Evolutionary conservation across 2,113 vertebrate genomes (phyloP).

Genomic region (Ivindomyrus marchei): DNA sequence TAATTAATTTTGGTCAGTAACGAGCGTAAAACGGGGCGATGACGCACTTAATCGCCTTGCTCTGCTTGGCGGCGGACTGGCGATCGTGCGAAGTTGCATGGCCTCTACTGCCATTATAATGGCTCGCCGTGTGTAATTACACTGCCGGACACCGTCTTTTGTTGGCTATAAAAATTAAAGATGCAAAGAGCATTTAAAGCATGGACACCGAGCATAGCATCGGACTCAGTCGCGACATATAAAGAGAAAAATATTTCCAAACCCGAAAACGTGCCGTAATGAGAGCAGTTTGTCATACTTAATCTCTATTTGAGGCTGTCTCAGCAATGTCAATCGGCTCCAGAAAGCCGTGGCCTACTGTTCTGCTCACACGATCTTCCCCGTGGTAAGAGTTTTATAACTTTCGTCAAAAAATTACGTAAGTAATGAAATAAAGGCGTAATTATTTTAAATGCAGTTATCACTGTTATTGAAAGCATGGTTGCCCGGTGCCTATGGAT

Average conservation of each 20-base stretch:
- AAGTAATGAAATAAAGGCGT: background rate
- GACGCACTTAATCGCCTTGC: background rate
- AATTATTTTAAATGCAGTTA: background rate
- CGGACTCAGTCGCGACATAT: background rate
- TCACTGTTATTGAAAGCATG: background rate
- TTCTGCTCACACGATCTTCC: background rate
- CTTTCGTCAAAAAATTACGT: background rate
- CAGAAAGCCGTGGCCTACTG: background rate
- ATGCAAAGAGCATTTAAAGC: background rate
- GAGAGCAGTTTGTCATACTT: background rate
- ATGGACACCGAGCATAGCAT: no score
- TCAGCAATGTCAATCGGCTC: background rate
- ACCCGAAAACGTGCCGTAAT: background rate
- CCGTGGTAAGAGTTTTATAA: background rate
- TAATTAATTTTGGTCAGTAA: background rate
- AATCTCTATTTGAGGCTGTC: background rate
- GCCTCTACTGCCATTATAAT: background rate
- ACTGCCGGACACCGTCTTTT: background rate
- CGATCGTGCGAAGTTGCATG: slow-evolving; percentile 5
- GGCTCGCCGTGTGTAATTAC: background rate
- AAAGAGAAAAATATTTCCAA: background rate
- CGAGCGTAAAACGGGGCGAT: background rate
- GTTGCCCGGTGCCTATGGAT: background rate
- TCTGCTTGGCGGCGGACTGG: background rate
- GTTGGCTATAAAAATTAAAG: background rate